Evolutionary conservation across 2,113 vertebrate species (phyloP).

Genomic region (Ceyx margarethae): DNA sequence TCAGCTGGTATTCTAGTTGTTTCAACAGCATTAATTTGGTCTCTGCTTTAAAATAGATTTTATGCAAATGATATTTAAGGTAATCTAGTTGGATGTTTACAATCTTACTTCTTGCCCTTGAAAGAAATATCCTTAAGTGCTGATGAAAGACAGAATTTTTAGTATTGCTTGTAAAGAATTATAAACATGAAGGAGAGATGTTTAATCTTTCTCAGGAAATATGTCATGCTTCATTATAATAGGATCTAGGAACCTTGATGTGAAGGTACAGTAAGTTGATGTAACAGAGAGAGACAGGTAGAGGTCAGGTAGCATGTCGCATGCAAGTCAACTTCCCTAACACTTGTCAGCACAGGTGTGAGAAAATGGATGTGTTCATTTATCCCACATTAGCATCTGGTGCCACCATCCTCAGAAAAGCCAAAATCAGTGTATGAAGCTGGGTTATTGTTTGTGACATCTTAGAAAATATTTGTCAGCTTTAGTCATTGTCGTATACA

Average conservation of each 20-base stretch:
- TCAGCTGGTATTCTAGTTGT: background rate
- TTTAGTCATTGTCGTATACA: constrained; percentile 58
- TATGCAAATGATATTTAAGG: background rate
- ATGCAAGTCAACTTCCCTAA: constrained; percentile 39
- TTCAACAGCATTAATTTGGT: background rate
- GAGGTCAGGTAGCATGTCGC: constrained; percentile 39
- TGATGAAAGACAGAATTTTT: background rate
- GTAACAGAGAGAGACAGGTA: constrained; percentile 48
- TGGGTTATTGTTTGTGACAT: constrained; percentile 68
- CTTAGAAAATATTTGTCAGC: constrained; percentile 65
- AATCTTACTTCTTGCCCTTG: background rate
- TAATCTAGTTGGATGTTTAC: background rate
- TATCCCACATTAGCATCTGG: constrained; percentile 68
- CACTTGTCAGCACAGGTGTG: constrained; percentile 58
- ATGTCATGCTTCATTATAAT: background rate
- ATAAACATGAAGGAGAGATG: background rate
- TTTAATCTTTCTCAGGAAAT: background rate
- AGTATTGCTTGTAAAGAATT: background rate
- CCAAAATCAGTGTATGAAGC: background rate
- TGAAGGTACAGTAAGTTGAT: constrained; percentile 7
- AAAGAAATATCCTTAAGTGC: background rate
- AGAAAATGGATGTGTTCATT: constrained; percentile 66
- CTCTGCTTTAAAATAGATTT: background rate
- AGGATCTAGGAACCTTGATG: background rate
- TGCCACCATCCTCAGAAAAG: constrained; percentile 28